A percentile compares a stretch with the other conserved stretches of the same genome.
phyloP scores from a whole-genome alignment of 2,797 vertebrate species.

The Todus mexicanus region DNA sequence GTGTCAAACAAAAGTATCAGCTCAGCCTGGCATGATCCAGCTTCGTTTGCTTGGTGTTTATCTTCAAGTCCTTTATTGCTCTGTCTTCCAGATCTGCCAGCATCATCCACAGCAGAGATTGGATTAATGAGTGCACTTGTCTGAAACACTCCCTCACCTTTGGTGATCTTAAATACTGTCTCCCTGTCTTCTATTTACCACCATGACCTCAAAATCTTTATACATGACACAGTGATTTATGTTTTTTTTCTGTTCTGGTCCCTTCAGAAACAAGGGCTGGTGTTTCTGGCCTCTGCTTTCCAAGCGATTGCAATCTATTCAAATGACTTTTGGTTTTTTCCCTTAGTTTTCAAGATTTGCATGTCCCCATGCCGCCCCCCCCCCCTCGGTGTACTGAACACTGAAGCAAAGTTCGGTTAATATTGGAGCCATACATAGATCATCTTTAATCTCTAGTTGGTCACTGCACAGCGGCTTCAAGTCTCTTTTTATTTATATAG shows the following conservation, averaged over 20 bases:
- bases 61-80: background rate
- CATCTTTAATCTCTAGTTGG: conserved; percentile 27
- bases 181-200: background rate
- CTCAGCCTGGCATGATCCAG: background rate
- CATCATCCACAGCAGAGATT: background rate
- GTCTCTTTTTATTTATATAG: conserved; percentile 63
- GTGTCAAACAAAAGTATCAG: background rate
- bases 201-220: background rate
- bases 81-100: background rate
- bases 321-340: background rate
- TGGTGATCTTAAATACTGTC: background rate
- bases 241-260: background rate
- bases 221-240: background rate
- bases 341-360: background rate
- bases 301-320: background rate
- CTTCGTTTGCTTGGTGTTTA: background rate
- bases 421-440: background rate
- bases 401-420: background rate
- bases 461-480: conserved; percentile 16
- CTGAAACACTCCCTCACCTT: background rate
- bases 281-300: background rate
- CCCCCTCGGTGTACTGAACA: background rate
- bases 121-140: background rate
- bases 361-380: background rate
- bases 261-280: background rate